Percentiles rank a stretch among this genome's conserved stretches.
phyloP scores from a whole-genome alignment of 35 echinoderm and acorn worm species.

The Holothuria glaberrima region DNA sequence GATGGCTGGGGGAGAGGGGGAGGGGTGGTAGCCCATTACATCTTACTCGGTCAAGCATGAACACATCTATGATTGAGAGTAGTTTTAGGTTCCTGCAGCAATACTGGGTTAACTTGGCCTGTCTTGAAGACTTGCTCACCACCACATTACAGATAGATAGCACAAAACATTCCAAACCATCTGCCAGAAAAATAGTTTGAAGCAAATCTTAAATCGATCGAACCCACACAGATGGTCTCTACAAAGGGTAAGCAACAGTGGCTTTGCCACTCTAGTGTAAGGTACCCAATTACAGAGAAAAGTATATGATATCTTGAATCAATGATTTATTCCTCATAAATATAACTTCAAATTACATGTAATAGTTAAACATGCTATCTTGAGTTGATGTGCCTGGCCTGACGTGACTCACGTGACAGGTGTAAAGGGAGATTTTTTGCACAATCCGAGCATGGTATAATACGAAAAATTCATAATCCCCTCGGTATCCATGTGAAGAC shows the following conservation, averaged over 20 bases:
- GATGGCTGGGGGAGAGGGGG: too few relatives aligned
- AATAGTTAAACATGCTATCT: background rate
- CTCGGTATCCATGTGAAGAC: constrained; percentile 6
- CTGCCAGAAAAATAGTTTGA: too few relatives aligned
- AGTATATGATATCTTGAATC: background rate
- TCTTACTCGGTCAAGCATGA: too few relatives aligned
- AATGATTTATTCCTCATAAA: background rate
- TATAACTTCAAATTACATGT: background rate
- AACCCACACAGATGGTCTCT: background rate
- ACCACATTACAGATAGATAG: too few relatives aligned
- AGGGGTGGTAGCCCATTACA: too few relatives aligned
- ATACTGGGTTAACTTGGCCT: too few relatives aligned
- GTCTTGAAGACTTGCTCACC: too few relatives aligned
- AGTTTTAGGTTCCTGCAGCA: too few relatives aligned
- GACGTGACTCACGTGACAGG: background rate
- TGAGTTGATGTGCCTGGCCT: background rate
- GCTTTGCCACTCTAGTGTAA: too few relatives aligned
- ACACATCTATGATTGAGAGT: too few relatives aligned
- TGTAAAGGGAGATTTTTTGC: constrained; percentile 1
- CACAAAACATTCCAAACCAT: too few relatives aligned
- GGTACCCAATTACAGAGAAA: background rate
- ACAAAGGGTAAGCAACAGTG: background rate
- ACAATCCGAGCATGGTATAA: background rate
- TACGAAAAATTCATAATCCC: background rate
- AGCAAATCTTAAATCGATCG: too few relatives aligned